Percentiles rank a stretch among this genome's conserved stretches.
phyloP scores from a whole-genome alignment of 2,113 vertebrate genomes.

The Nothobranchius furzeri region DNA sequence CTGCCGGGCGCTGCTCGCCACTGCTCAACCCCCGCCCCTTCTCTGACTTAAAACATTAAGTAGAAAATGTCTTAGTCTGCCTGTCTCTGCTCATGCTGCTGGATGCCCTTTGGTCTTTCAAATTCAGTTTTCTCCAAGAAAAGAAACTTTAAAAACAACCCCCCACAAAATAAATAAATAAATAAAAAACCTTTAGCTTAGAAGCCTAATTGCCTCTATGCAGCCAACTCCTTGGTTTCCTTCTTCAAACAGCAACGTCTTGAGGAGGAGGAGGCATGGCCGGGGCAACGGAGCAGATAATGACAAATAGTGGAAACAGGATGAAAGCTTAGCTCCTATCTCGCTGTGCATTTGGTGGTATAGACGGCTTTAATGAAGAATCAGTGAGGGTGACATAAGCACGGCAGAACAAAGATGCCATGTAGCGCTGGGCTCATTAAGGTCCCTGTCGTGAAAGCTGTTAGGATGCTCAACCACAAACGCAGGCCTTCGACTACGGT shows the following conservation, averaged over 20 bases:
- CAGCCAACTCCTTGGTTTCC: conserved; percentile 1
- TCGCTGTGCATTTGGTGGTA: conserved; percentile 26
- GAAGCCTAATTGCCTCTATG: conserved; percentile 37
- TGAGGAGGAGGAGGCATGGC: conserved; percentile 41
- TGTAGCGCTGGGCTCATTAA: conserved; percentile 36
- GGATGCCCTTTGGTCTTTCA: conserved; percentile 40
- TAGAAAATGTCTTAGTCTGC: conserved; percentile 31
- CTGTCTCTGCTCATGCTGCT: conserved; percentile 21
- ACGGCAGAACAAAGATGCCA: conserved; percentile 31
- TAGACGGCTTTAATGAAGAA: conserved; percentile 55
- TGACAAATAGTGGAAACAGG: conserved; percentile 48
- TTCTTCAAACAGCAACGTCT: conserved; percentile 12
- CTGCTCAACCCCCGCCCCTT: conserved; percentile 10
- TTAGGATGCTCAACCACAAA: conserved; percentile 29
- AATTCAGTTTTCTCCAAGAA: conserved; percentile 20
- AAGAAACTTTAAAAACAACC: conserved; percentile 13
- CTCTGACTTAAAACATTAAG: conserved; percentile 39
- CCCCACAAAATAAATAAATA: background rate
- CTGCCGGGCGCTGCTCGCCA: conserved; percentile 26
- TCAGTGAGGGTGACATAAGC: conserved; percentile 52
- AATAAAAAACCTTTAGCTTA: conserved; percentile 21
- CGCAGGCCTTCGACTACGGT: conserved; percentile 28
- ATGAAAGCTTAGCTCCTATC: conserved; percentile 39
- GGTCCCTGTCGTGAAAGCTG: conserved; percentile 24
- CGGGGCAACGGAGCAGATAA: conserved; percentile 49